phyloP scores from a whole-genome alignment of 1,140 invertebrate species.

The Rhopalosiphum maidis region DNA sequence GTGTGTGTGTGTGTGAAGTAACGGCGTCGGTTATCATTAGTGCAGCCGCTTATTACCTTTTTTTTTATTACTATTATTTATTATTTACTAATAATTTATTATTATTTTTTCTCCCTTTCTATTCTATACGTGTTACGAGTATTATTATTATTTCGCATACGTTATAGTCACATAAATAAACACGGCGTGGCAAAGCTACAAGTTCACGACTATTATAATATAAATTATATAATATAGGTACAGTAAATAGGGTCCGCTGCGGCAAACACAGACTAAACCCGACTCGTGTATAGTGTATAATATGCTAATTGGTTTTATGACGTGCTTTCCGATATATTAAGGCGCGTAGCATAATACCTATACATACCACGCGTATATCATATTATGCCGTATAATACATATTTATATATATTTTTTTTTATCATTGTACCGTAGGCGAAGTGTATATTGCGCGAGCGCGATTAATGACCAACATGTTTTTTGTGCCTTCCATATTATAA shows the following conservation, averaged over 20 bases:
- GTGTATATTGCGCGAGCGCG: background rate
- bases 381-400: background rate
- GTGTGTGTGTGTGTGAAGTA: constrained; percentile 3
- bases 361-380: background rate
- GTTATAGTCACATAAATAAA: constrained; percentile 9
- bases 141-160: background rate
- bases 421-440: background rate
- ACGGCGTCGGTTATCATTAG: constrained; percentile 36
- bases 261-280: background rate
- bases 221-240: background rate
- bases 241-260: background rate
- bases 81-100: constrained; percentile 32
- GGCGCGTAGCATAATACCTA: background rate
- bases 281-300: background rate
- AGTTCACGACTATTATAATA: background rate
- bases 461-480: constrained; percentile 24
- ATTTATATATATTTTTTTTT: background rate
- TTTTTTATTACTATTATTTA: constrained; percentile 28
- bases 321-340: background rate
- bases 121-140: background rate
- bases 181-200: background rate
- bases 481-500: constrained; percentile 6
- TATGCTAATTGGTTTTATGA: constrained; percentile 32
- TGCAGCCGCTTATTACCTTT: constrained; percentile 31
- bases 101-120: constrained; percentile 5